These are phyloP conservation scores for Chondrosia reniformis DNA, from an alignment of 37 sponge, comb jelly and placozoan genomes.

Conservation along the genomic window DNA sequence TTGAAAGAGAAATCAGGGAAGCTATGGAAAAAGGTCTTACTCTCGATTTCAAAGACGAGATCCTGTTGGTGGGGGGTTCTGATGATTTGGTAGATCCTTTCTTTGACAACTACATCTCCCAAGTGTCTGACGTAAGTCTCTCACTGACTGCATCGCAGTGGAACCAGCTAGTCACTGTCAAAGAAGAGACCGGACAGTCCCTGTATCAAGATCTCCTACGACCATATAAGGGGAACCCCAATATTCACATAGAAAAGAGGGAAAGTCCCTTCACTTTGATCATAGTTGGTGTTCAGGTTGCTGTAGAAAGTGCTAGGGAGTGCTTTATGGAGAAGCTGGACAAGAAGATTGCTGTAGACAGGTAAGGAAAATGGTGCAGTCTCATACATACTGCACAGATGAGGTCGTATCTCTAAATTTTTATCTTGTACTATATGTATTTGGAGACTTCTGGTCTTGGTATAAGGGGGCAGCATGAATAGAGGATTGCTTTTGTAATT, in stretches of 20 bases:
- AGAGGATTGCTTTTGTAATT: no score
- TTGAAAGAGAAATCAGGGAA: not conserved
- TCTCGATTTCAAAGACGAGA: not conserved
- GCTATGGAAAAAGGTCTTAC: not conserved
- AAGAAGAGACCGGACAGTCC: conserved; percentile 24
- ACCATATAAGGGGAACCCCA: conserved; percentile 50
- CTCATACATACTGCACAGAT: not conserved
- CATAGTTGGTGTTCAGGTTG: conserved; percentile 29
- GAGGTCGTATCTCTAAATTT: no score
- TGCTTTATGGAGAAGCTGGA: conserved; percentile 20
- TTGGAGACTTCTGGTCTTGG: no score
- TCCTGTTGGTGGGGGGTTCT: not conserved
- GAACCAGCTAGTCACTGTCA: conserved; percentile 34
- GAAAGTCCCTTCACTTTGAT: conserved; percentile 14
- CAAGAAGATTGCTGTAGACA: conserved; percentile 33
- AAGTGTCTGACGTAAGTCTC: not conserved
- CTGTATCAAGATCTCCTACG: conserved; percentile 26
- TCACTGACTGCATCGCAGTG: conserved; percentile 27
- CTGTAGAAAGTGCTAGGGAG: conserved; percentile 32
- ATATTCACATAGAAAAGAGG: conserved; percentile 23
- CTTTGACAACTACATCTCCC: not conserved
- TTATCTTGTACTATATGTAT: no score
- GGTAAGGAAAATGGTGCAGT: not conserved
- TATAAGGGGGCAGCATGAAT: no score
- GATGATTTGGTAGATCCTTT: not conserved